Base-by-base conservation (phyloP, 1,140 invertebrate genomes). In the Archivesica marissinica region DNA sequence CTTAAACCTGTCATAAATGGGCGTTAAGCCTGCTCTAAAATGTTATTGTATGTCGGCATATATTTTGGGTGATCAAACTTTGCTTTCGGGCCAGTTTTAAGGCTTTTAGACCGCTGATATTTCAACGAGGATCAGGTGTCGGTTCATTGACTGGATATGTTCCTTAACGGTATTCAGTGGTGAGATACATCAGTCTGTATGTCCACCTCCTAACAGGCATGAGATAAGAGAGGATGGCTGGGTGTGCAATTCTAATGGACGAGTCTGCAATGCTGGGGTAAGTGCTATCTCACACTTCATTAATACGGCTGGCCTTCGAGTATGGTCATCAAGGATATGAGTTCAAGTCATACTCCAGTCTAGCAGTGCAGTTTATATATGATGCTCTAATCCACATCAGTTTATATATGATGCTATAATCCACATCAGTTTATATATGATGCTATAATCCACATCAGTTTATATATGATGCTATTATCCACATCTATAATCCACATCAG, bases 241-340 rank as follows among this genome's bases (percentile, higher is more conserved):
- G 13, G 50, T 72, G 2, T 72, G 68, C 15, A 72, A 28, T 33
- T 3, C 0, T 0, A 72, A 72, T 72, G 68, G 68, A 50, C 39
- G 68, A 38, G 41, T 72, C 6, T 72, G 68, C 33, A 44, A 72
- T 47, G n/a, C 28, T 50, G 68, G 68, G 39, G 68, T 72, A 72
- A 72, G 41, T 30, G 2, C 23, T n/a, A 11, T 23, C 23, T 23
- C 56, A 59, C n/a, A n/a, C n/a, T n/a, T n/a, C n/a, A 13, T 50
- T 13, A 50, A 50, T 13, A 13, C n/a, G 47, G n/a, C 47, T 13
- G n/a, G 47, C 47, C n/a, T 50, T 13, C 47, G 47, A 50, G 13
- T 50, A n/a, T 50, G 13, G 13, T 13, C 47, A 50, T 50, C 13
- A 13, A 50, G 47, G 13, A 13, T 13, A 50, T 50, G 47, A 13